These are phyloP conservation scores for Coluber constrictor DNA, from an alignment of 2,797 vertebrate species.

Conservation along the genomic window DNA sequence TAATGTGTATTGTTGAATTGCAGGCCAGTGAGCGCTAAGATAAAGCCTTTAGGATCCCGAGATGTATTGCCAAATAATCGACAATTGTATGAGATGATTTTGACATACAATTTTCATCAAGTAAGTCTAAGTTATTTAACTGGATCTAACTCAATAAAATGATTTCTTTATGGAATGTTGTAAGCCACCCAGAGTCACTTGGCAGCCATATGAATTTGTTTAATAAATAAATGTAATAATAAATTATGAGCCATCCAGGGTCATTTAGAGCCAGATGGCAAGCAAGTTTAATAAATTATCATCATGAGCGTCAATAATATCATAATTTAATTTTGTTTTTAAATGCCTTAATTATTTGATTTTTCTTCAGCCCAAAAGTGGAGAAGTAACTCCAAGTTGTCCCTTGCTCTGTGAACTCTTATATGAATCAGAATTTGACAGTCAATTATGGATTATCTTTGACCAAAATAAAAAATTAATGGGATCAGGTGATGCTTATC, in stretches of 20 bases:
- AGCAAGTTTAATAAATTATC: background rate
- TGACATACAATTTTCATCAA: slow-evolving; percentile 95
- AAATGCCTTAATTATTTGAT: background rate
- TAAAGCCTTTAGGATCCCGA: slow-evolving; percentile 87
- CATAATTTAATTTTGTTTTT: background rate
- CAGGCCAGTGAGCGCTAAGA: slow-evolving; percentile 90
- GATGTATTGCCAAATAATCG: slow-evolving; percentile 94
- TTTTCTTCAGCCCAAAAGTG: slow-evolving; percentile 86
- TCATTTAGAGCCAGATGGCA: background rate
- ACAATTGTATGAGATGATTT: slow-evolving; percentile 92
- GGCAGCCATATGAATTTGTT: background rate
- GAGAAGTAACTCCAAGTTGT: slow-evolving; percentile 95
- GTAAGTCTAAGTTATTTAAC: slow-evolving; percentile 60
- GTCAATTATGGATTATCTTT: slow-evolving; percentile 97
- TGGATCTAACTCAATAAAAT: background rate
- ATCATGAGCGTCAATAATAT: background rate
- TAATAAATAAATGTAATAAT: background rate
- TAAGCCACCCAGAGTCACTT: background rate
- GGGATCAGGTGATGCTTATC: slow-evolving; percentile 96
- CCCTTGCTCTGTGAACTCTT: slow-evolving; percentile 92
- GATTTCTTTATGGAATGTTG: background rate
- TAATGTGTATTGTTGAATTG: slow-evolving; percentile 23
- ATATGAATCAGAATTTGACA: slow-evolving; percentile 98
- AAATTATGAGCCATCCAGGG: background rate
- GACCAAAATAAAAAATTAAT: slow-evolving; percentile 97